Evolutionary conservation across 1,140 invertebrate species (phyloP).

Genomic region (Mesaphorura yosii): DNA sequence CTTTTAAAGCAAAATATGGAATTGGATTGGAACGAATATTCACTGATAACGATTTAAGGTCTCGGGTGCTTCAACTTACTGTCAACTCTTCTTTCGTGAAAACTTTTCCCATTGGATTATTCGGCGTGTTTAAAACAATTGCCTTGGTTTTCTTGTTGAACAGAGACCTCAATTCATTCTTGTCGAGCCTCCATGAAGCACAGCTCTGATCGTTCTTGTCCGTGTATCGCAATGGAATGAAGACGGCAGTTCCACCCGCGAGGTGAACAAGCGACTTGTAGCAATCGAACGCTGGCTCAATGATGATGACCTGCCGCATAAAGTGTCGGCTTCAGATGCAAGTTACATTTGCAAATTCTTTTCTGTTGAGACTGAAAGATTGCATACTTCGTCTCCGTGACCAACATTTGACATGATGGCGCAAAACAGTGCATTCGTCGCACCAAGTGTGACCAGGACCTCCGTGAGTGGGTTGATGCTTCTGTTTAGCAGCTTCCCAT

Average conservation of each 20-base stretch:
- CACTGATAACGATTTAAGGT: neutral
- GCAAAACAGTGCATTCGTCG: constrained; percentile 75
- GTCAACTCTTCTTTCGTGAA: constrained; percentile 54
- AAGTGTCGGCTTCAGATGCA: too few species aligned
- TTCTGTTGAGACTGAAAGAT: too few species aligned
- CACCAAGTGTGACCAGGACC: constrained; percentile 77
- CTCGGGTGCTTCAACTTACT: constrained; percentile 8
- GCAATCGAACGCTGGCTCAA: constrained; percentile 90
- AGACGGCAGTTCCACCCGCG: constrained; percentile 75
- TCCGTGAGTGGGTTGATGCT: constrained; percentile 70
- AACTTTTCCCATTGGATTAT: constrained; percentile 91
- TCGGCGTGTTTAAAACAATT: constrained; percentile 89
- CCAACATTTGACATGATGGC: constrained; percentile 64
- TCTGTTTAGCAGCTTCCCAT: constrained; percentile 61
- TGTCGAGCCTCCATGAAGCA: constrained; percentile 14
- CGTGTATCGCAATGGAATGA: constrained; percentile 74
- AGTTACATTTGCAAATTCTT: too few species aligned
- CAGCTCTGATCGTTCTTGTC: constrained; percentile 32
- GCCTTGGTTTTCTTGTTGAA: constrained; percentile 67
- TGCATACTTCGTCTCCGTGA: constrained; percentile 37
- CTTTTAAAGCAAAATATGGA: constrained; percentile 35
- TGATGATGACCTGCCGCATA: constrained; percentile 15
- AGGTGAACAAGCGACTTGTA: constrained; percentile 87
- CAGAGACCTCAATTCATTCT: constrained; percentile 5
- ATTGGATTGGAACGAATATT: too few species aligned